These are phyloP conservation scores for Rhincodon typus DNA, from an alignment of 2,797 vertebrate genomes.

Conservation along the genomic window DNA sequence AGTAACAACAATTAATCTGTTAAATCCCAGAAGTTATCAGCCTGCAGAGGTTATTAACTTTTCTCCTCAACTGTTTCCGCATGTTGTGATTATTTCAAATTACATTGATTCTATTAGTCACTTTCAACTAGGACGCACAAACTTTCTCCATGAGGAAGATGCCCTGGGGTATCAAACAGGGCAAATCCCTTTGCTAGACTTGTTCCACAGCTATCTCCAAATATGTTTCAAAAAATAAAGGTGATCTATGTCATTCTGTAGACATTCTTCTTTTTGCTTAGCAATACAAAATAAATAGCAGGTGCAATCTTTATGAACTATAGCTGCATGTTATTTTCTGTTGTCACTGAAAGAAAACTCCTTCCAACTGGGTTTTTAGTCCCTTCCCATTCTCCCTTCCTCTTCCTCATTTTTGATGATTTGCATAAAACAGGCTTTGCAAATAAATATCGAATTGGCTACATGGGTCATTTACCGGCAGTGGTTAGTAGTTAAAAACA, in stretches of 20 bases:
- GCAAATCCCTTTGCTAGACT: background rate
- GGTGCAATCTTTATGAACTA: background rate
- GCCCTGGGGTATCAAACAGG: background rate
- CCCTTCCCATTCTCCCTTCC: too few relatives aligned
- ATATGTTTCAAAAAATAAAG: background rate
- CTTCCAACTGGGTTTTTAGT: background rate
- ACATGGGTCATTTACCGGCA: too few relatives aligned
- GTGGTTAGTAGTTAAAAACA: too few relatives aligned
- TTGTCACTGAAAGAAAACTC: background rate
- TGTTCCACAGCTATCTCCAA: background rate
- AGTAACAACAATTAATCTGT: background rate
- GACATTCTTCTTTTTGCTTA: background rate
- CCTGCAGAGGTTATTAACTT: background rate
- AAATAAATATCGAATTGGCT: too few relatives aligned
- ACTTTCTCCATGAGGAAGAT: background rate
- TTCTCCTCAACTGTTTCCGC: background rate
- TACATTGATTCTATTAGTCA: background rate
- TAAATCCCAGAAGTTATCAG: background rate
- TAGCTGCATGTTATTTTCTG: background rate
- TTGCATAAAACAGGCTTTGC: too few relatives aligned
- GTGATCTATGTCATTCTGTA: background rate
- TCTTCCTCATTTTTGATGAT: too few relatives aligned
- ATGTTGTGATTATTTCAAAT: background rate
- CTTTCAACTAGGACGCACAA: background rate
- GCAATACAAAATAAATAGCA: background rate